Evolutionary conservation across 1,140 invertebrate species (phyloP).

Genomic region (Drosophila takahashii): DNA sequence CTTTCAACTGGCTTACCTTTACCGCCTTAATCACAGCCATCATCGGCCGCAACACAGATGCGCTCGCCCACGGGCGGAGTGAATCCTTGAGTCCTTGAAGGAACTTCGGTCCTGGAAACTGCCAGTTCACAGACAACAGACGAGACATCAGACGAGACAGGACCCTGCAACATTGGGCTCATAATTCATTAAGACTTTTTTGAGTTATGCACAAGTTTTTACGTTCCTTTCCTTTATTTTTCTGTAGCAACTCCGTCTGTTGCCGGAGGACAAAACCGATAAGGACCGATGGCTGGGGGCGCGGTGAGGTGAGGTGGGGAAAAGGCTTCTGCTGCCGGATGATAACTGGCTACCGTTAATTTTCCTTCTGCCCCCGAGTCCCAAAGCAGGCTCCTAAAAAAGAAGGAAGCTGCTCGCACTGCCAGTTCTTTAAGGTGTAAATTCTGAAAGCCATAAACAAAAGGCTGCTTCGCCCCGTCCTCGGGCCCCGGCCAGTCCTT

Average conservation of each 20-base stretch:
- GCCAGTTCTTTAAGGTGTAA: slow-evolving; percentile 79
- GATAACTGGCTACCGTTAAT: slow-evolving; percentile 71
- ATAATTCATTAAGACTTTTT: slow-evolving; percentile 80
- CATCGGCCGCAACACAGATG: slow-evolving; percentile 36
- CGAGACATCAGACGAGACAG: slow-evolving; percentile 49
- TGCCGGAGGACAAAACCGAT: slow-evolving; percentile 74
- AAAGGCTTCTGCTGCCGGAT: slow-evolving; percentile 40
- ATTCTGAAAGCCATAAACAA: slow-evolving; percentile 79
- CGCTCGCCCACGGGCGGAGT: slow-evolving; percentile 14
- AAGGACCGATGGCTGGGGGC: slow-evolving; percentile 30
- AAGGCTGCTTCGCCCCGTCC: slow-evolving; percentile 45
- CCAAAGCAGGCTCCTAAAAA: slow-evolving; percentile 12
- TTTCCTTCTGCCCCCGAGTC: slow-evolving; percentile 26
- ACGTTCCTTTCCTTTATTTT: slow-evolving; percentile 38
- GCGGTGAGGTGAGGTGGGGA: not conserved
- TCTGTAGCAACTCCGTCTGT: slow-evolving; percentile 50
- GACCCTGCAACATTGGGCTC: slow-evolving; percentile 51
- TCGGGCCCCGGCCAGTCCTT: slow-evolving; percentile 24
- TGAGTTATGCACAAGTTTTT: slow-evolving; percentile 76
- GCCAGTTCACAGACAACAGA: slow-evolving; percentile 36
- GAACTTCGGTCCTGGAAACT: slow-evolving; percentile 36
- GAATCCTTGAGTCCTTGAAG: slow-evolving; percentile 48
- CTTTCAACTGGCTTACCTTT: slow-evolving; percentile 32
- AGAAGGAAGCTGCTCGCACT: slow-evolving; percentile 17
- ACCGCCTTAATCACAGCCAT: slow-evolving; percentile 48